Evolutionary conservation across 2,797 vertebrate genomes (phyloP).

Genomic region (Neosalanx taihuensis): DNA sequence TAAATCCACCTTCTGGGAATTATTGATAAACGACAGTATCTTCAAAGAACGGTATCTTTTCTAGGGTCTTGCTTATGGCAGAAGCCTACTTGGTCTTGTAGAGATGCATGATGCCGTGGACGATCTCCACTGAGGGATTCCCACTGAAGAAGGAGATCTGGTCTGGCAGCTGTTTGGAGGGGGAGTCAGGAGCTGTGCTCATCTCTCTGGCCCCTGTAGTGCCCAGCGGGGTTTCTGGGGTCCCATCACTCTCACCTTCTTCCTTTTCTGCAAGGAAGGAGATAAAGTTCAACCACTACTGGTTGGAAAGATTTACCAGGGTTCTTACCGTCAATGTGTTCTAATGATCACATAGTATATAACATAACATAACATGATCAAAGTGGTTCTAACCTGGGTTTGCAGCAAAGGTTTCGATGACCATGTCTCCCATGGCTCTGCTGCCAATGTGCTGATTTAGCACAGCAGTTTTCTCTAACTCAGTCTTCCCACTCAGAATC

Average conservation of each 20-base stretch:
- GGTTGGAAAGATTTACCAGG: neutral
- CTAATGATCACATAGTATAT: neutral
- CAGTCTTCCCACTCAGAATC: conserved; percentile 81
- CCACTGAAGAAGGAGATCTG: conserved; percentile 99
- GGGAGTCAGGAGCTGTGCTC: conserved; percentile 76
- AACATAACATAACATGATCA: neutral
- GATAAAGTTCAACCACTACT: neutral
- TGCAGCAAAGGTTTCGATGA: conserved; percentile 90
- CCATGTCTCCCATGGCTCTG: conserved; percentile 92
- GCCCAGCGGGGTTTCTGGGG: conserved; percentile 22
- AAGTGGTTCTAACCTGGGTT: conserved; percentile 70
- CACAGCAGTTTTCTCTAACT: conserved; percentile 79
- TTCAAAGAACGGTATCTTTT: neutral
- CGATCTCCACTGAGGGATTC: conserved; percentile 94
- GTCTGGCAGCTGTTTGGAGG: conserved; percentile 93
- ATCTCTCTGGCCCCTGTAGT: conserved; percentile 37
- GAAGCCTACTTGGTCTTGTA: conserved; percentile 95
- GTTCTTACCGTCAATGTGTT: too few relatives aligned
- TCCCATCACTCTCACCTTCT: conserved; percentile 15
- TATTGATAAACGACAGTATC: neutral
- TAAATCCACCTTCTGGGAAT: neutral
- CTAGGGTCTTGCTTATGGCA: neutral
- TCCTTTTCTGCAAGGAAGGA: conserved; percentile 41
- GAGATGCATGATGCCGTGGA: conserved; percentile 97
- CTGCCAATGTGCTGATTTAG: conserved; percentile 95